Conservation (phyloP, 2,888 invertebrate genomes). For the Amphipoea oculea region DNA sequence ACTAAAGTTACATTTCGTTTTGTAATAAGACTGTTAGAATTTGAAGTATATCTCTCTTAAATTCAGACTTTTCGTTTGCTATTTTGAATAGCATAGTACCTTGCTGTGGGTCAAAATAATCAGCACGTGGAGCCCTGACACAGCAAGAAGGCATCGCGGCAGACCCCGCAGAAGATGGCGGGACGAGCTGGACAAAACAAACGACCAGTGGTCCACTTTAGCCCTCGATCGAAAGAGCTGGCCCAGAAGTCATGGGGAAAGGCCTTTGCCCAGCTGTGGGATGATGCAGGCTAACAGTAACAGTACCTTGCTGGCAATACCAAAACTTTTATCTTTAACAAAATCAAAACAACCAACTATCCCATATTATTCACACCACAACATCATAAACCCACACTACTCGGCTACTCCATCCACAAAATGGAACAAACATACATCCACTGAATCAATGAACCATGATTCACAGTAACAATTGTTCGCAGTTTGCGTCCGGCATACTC, state of each 20-base stretch:
- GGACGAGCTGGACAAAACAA: too few relatives aligned
- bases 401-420: constrained; percentile 34
- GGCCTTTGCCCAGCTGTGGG: too few relatives aligned
- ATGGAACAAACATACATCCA: constrained; percentile 47
- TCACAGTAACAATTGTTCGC: constrained; percentile 63
- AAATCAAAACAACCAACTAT: background rate
- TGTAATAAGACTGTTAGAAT: background rate
- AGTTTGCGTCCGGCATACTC: constrained; percentile 59
- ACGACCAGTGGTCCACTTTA: too few relatives aligned
- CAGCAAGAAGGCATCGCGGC: too few relatives aligned
- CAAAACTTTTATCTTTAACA: background rate
- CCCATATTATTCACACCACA: background rate
- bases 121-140: too few relatives aligned
- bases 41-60: background rate
- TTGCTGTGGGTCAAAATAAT: too few relatives aligned
- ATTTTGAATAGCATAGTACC: too few relatives aligned
- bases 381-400: constrained; percentile 4
- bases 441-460: constrained; percentile 57
- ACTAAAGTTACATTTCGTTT: background rate
- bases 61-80: background rate
- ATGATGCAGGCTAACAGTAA: too few relatives aligned
- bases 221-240: too few relatives aligned
- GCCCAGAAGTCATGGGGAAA: too few relatives aligned
- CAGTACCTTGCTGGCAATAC: background rate
- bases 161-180: too few relatives aligned